These are phyloP conservation scores for Allolobophora icterica DNA, from an alignment of 2,888 invertebrate genomes.

Conservation along the genomic window DNA sequence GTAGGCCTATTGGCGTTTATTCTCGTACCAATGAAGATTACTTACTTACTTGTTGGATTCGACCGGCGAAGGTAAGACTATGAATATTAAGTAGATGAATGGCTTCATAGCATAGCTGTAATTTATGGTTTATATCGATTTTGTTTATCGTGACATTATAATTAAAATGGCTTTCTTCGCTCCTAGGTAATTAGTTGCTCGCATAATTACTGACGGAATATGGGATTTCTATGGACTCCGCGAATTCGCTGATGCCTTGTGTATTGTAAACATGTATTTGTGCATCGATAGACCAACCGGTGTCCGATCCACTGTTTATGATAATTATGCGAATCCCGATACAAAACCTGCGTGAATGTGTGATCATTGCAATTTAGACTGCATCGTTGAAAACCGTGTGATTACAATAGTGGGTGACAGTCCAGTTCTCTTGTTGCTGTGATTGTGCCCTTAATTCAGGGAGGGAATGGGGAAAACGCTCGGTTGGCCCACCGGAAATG, in stretches of 20 bases:
- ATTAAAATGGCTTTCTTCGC: conserved; percentile 1
- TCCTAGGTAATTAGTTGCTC: not conserved
- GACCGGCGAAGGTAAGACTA: too few relatives aligned
- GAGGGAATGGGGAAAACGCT: too few relatives aligned
- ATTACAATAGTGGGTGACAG: too few relatives aligned
- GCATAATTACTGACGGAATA: not conserved
- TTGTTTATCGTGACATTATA: not conserved
- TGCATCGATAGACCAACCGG: not conserved
- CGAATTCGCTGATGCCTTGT: not conserved
- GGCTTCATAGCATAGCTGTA: not conserved
- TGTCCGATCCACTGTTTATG: not conserved
- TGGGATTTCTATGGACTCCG: not conserved
- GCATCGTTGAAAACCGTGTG: too few relatives aligned
- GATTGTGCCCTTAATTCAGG: too few relatives aligned
- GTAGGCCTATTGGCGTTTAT: too few relatives aligned
- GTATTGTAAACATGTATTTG: not conserved
- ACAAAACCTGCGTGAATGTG: too few relatives aligned
- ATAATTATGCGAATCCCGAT: too few relatives aligned
- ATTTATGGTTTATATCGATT: not conserved
- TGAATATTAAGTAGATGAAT: not conserved
- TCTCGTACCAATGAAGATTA: too few relatives aligned
- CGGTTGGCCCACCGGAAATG: too few relatives aligned
- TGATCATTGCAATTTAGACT: too few relatives aligned
- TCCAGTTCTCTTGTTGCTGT: too few relatives aligned
- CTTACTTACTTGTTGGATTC: not conserved